Percentiles rank a stretch among this genome's conserved stretches.
Conservation (phyloP, 2,797 vertebrate genomes). For the Pseudocheirus occidentalis region DNA sequence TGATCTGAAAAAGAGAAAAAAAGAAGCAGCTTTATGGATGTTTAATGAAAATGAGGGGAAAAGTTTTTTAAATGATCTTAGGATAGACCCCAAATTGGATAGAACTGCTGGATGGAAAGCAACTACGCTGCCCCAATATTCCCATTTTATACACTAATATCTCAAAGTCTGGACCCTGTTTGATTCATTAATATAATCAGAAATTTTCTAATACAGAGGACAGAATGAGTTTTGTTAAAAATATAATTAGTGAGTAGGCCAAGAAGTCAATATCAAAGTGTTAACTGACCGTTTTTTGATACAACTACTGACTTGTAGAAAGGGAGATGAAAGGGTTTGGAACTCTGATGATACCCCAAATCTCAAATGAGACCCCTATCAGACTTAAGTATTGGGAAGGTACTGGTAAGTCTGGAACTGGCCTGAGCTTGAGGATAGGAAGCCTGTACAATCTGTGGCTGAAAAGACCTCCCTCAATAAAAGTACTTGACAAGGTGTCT, state of each 20-base stretch:
- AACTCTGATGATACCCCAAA: not conserved
- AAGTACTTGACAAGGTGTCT: not conserved
- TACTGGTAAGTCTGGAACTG: not conserved
- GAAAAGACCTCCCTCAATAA: not conserved
- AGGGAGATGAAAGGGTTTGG: not conserved
- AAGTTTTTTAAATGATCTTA: slow-evolving; percentile 30
- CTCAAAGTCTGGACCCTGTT: not conserved
- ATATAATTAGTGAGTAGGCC: not conserved
- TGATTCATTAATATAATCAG: not conserved
- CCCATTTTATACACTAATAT: not conserved
- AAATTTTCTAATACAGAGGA: not conserved
- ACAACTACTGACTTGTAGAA: not conserved
- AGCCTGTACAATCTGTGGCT: not conserved
- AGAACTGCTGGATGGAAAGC: too few species aligned
- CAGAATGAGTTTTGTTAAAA: not conserved
- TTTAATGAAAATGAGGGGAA: not conserved
- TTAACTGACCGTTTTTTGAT: not conserved
- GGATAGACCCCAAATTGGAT: not conserved
- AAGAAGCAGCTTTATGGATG: slow-evolving; percentile 31
- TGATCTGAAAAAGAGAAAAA: slow-evolving; percentile 75
- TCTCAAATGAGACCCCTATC: not conserved
- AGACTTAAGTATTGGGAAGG: not conserved
- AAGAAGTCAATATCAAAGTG: slow-evolving; percentile 14
- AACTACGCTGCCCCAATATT: not conserved
- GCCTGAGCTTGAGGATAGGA: not conserved